Percentiles rank a stretch among this genome's conserved stretches.
These are phyloP conservation scores for Schrankia costaestrigalis DNA, from an alignment of 2,888 invertebrate genomes.

Conservation along the genomic window DNA sequence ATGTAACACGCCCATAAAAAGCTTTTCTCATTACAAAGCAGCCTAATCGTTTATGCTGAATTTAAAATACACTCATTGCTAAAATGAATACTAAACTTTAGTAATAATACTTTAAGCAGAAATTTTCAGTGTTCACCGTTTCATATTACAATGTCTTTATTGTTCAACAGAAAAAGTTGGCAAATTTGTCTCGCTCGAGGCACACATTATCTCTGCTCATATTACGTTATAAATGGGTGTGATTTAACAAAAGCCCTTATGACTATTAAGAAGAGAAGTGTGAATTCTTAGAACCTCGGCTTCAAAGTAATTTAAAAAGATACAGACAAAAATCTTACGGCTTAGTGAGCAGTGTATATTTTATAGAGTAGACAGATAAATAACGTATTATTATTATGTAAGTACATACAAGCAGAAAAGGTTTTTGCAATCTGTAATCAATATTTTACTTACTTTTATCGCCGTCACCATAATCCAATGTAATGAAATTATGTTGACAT, in stretches of 20 bases:
- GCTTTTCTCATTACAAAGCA: too few species aligned
- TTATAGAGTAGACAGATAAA: too few species aligned
- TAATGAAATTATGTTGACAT: constrained; percentile 35
- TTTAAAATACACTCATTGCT: constrained; percentile 22
- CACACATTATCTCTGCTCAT: constrained; percentile 59
- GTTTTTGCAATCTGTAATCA: too few species aligned
- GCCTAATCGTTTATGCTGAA: too few species aligned
- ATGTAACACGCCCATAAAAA: too few species aligned
- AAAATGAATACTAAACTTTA: constrained; percentile 42
- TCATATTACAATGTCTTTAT: constrained; percentile 56
- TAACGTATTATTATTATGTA: too few species aligned
- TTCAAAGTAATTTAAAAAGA: too few species aligned
- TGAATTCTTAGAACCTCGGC: too few species aligned
- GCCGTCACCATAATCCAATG: constrained; percentile 8
- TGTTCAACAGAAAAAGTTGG: constrained; percentile 61
- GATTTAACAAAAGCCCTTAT: constrained; percentile 44
- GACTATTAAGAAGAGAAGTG: constrained; percentile 31
- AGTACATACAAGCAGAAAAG: too few species aligned
- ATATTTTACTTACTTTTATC: not conserved
- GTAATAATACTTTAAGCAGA: constrained; percentile 50
- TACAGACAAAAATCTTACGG: too few species aligned
- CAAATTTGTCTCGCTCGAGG: constrained; percentile 57
- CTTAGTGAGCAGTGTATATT: too few species aligned
- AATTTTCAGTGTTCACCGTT: constrained; percentile 49
- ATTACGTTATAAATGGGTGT: constrained; percentile 55